These are phyloP conservation scores for Megaceryle torquata DNA, from an alignment of 2,113 vertebrate species.

Conservation along the genomic window DNA sequence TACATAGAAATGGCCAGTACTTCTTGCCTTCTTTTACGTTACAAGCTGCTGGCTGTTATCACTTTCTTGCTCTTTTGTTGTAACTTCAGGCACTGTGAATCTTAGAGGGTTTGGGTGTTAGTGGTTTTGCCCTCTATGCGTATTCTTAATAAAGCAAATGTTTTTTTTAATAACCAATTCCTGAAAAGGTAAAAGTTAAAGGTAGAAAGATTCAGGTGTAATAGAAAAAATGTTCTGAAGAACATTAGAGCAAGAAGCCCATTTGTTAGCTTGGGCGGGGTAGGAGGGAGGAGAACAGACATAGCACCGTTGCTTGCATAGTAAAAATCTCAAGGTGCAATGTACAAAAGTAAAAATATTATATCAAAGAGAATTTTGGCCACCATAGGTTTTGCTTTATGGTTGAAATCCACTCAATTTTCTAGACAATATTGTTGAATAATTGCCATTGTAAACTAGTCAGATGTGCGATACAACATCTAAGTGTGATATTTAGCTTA, in stretches of 20 bases:
- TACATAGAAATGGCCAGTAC: background rate
- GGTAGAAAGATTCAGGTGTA: background rate
- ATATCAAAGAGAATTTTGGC: background rate
- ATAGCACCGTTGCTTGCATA: background rate
- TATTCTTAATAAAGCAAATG: background rate
- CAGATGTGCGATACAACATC: rapidly evolving
- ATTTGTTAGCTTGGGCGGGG: background rate
- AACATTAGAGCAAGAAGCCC: background rate
- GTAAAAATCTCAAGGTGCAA: background rate
- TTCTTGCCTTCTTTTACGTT: background rate
- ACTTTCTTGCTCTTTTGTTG: background rate
- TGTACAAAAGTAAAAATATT: background rate
- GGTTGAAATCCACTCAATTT: background rate
- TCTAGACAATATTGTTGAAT: background rate
- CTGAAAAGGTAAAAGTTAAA: background rate
- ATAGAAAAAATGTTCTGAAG: background rate
- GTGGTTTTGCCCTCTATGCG: background rate
- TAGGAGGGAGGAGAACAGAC: background rate
- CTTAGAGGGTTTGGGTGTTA: background rate
- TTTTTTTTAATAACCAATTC: background rate
- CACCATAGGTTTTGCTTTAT: background rate
- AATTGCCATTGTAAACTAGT: background rate
- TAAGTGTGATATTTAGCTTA: background rate
- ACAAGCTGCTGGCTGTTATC: background rate
- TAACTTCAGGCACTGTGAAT: background rate